Percentiles rank a stretch among this genome's conserved stretches.
phyloP scores from a whole-genome alignment of 2,888 invertebrate genomes.

The Lymantria dispar region DNA sequence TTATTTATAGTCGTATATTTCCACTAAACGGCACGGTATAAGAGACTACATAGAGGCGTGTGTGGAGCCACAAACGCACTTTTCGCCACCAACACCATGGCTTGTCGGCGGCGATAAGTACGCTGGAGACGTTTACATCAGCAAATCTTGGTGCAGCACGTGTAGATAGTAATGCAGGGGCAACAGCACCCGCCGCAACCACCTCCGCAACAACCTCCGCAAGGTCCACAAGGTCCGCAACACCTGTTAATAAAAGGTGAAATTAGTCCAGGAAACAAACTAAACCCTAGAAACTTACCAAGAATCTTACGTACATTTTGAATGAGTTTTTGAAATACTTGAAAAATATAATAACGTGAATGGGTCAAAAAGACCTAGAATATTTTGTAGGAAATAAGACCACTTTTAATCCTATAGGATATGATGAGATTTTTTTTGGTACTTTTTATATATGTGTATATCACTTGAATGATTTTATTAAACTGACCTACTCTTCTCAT shows the following conservation, averaged over 20 bases:
- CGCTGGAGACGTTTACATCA: constrained; percentile 21
- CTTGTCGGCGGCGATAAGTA: neutral
- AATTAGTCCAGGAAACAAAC: neutral
- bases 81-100: neutral
- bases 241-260: neutral
- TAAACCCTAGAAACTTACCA: neutral
- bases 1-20: constrained; percentile 45
- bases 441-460: constrained; percentile 5
- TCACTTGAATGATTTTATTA: constrained; percentile 3
- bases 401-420: neutral
- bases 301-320: neutral
- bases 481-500: constrained; percentile 8
- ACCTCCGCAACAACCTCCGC: constrained; percentile 2
- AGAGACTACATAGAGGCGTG: constrained; percentile 6
- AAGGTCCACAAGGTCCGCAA: constrained; percentile 1
- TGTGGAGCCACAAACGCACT: neutral
- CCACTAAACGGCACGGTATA: constrained; percentile 43
- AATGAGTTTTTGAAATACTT: neutral
- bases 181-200: constrained; percentile 30
- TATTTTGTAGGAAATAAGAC: neutral
- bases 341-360: neutral
- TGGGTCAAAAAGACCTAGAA: neutral
- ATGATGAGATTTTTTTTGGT: constrained; percentile 4
- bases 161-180: constrained; percentile 68
- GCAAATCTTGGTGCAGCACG: constrained; percentile 75